Percentiles rank a stretch among this genome's conserved stretches.
Evolutionary conservation across 2,888 invertebrate genomes (phyloP).

Genomic region (Drosophila phalerata): DNA sequence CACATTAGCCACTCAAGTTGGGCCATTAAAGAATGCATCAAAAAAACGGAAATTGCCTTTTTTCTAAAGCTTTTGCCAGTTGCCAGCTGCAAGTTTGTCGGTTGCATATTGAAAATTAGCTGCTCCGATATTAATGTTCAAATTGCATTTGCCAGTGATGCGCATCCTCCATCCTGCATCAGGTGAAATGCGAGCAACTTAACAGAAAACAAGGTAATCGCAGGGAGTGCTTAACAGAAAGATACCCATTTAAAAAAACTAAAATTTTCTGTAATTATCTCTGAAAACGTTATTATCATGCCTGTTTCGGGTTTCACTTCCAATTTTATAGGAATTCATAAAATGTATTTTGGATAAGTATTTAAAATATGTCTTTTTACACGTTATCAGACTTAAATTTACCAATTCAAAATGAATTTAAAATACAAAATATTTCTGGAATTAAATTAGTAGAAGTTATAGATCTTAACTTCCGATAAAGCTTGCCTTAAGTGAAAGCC

Average conservation of each 20-base stretch:
- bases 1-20: conserved; percentile 30
- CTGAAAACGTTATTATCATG: too few species aligned
- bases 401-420: too few species aligned
- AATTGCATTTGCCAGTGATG: conserved; percentile 62
- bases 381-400: too few species aligned
- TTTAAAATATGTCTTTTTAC: too few species aligned
- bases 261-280: too few species aligned
- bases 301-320: too few species aligned
- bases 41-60: conserved; percentile 70
- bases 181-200: conserved; percentile 21
- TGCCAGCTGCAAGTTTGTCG: conserved; percentile 61
- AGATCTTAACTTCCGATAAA: too few species aligned
- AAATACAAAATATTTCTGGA: too few species aligned
- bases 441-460: too few species aligned
- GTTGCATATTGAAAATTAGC: conserved; percentile 72
- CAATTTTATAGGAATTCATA: too few species aligned
- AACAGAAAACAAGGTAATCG: background rate
- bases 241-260: background rate
- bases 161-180: conserved; percentile 38
- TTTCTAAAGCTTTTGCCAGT: conserved; percentile 60
- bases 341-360: too few species aligned
- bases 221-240: background rate
- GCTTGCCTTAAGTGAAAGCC: too few species aligned
- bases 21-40: conserved; percentile 63
- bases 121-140: conserved; percentile 66